A percentile compares a stretch with the other conserved stretches of the same genome.
These are phyloP conservation scores for Meloidogyne floridensis DNA, from an alignment of 1,140 invertebrate genomes.

Conservation along the genomic window DNA sequence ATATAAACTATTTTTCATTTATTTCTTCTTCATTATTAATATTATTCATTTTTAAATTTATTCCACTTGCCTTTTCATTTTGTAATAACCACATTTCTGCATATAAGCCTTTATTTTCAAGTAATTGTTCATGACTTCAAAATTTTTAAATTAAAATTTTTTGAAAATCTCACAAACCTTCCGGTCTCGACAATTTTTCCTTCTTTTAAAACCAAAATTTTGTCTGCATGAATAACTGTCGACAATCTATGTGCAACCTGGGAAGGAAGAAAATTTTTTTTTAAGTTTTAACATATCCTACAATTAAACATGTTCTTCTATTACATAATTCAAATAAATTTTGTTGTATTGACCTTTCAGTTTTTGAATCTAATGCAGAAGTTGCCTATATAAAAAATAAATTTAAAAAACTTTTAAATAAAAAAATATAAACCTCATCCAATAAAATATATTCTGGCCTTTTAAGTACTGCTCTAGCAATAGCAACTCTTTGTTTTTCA, in stretches of 20 bases:
- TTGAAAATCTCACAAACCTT: slow-evolving; percentile 42
- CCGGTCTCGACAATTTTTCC: slow-evolving; percentile 55
- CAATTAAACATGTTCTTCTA: slow-evolving; percentile 71
- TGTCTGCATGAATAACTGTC: slow-evolving; percentile 53
- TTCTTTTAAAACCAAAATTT: slow-evolving; percentile 56
- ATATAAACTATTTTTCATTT: too few species aligned
- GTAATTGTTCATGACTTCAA: slow-evolving; percentile 49
- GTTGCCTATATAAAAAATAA: slow-evolving; percentile 61
- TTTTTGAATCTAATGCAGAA: slow-evolving; percentile 66
- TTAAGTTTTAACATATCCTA: slow-evolving; percentile 10
- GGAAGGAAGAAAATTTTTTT: neutral
- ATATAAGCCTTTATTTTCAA: slow-evolving; percentile 45
- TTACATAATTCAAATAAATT: slow-evolving; percentile 70
- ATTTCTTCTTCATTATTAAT: neutral
- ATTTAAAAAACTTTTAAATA: slow-evolving; percentile 5
- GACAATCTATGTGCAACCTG: slow-evolving; percentile 46
- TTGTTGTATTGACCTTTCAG: slow-evolving; percentile 68
- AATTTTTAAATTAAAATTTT: slow-evolving; percentile 18
- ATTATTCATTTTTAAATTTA: neutral
- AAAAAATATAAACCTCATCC: slow-evolving; percentile 75
- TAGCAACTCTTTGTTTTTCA: slow-evolving; percentile 90
- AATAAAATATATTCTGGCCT: slow-evolving; percentile 81
- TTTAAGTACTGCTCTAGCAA: slow-evolving; percentile 85
- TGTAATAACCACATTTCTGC: slow-evolving; percentile 55
- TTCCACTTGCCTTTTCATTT: slow-evolving; percentile 24